Percentiles rank a stretch among this genome's conserved stretches.
These are phyloP conservation scores for Lacerta agilis DNA, from an alignment of 2,797 vertebrate species.

Conservation along the genomic window DNA sequence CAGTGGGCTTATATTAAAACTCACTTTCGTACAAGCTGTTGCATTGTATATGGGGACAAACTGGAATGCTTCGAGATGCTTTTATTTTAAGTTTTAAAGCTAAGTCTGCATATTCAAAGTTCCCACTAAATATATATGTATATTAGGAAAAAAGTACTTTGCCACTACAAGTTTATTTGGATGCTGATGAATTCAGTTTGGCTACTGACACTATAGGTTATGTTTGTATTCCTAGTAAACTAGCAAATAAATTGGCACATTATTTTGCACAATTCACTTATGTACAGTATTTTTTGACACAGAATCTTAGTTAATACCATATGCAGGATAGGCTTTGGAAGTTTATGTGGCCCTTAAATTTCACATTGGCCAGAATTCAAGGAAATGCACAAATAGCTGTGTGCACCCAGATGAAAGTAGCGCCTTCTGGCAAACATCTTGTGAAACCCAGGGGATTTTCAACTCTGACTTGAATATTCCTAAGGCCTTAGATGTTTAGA, in stretches of 20 bases:
- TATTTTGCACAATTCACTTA: conserved; percentile 75
- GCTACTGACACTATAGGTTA: conserved; percentile 72
- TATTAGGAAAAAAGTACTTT: conserved; percentile 64
- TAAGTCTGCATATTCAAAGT: conserved; percentile 68
- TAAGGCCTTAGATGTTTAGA: not conserved
- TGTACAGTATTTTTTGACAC: conserved; percentile 75
- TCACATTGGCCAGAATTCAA: not conserved
- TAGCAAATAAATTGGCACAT: conserved; percentile 65
- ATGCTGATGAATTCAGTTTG: conserved; percentile 66
- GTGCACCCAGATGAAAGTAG: not conserved
- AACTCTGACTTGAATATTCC: not conserved
- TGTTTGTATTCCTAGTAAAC: conserved; percentile 70
- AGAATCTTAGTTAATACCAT: conserved; percentile 66
- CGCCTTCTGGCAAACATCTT: not conserved
- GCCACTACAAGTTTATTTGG: conserved; percentile 75
- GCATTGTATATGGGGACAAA: conserved; percentile 72
- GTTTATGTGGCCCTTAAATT: conserved; percentile 35
- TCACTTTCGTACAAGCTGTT: conserved; percentile 45
- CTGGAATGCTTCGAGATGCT: conserved; percentile 75
- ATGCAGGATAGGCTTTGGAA: conserved; percentile 21
- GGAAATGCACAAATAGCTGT: not conserved
- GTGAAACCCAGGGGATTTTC: not conserved
- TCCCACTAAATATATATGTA: conserved; percentile 59
- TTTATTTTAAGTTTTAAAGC: conserved; percentile 66
- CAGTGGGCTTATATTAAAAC: not conserved